phyloP scores from a whole-genome alignment of 2,888 invertebrate genomes.

The Sycophila texana region DNA sequence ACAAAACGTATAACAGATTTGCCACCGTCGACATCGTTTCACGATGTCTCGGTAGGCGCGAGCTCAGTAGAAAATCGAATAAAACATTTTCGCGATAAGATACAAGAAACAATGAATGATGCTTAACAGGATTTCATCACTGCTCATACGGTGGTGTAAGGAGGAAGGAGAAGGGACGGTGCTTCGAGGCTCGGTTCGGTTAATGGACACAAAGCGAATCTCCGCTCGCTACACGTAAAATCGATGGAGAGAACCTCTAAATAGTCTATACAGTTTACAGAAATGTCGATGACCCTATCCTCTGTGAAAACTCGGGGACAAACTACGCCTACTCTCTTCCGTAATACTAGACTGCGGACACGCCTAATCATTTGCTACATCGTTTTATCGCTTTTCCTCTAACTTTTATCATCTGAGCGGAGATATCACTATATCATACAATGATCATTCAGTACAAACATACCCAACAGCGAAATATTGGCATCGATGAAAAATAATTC shows the following conservation, averaged over 20 bases:
- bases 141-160: slow-evolving; percentile 57
- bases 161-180: slow-evolving; percentile 71
- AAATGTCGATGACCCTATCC: slow-evolving; percentile 30
- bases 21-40: slow-evolving; percentile 8
- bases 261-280: slow-evolving; percentile 37
- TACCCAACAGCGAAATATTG: slow-evolving; percentile 52
- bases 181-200: slow-evolving; percentile 71
- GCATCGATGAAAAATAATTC: slow-evolving; percentile 57
- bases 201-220: slow-evolving; percentile 69
- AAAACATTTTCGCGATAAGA: not conserved
- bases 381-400: slow-evolving; percentile 9
- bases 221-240: slow-evolving; percentile 57
- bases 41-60: slow-evolving; percentile 19
- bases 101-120: not conserved
- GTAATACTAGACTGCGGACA: not conserved
- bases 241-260: slow-evolving; percentile 33
- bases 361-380: not conserved
- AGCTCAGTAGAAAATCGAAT: slow-evolving; percentile 8
- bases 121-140: slow-evolving; percentile 1
- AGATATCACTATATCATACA: slow-evolving; percentile 53
- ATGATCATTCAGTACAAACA: slow-evolving; percentile 52
- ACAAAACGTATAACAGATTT: slow-evolving; percentile 10
- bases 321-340: slow-evolving; percentile 21
- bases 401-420: slow-evolving; percentile 41
- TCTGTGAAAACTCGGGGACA: slow-evolving; percentile 22